These are phyloP conservation scores for Erinaceus europaeus DNA, from an alignment of 2,113 vertebrate species.

Conservation along the genomic window DNA sequence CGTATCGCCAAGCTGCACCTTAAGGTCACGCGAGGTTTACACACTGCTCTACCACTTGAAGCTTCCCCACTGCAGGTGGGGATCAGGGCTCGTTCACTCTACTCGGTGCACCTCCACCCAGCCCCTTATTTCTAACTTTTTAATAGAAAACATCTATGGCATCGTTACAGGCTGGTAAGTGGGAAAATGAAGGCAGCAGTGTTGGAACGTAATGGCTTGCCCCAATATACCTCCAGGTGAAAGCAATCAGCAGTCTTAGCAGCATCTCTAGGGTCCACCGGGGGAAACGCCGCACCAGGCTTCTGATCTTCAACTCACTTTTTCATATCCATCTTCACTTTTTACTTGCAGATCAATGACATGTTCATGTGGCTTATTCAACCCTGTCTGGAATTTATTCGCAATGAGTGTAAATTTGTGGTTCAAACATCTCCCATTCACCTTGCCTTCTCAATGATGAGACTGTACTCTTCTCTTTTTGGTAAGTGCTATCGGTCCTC, in stretches of 20 bases:
- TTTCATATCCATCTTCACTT: constrained; percentile 18
- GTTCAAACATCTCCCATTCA: constrained; percentile 90
- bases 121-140: too few relatives aligned
- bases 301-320: neutral
- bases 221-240: neutral
- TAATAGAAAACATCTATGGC: too few relatives aligned
- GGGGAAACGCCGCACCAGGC: too few relatives aligned
- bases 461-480: constrained; percentile 88
- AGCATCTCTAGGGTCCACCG: neutral
- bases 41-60: too few relatives aligned
- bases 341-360: constrained; percentile 84
- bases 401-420: constrained; percentile 84
- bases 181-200: neutral
- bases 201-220: neutral
- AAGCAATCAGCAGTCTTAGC: neutral
- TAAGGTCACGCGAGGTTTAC: too few relatives aligned
- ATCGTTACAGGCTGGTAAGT: too few relatives aligned
- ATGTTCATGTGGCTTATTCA: constrained; percentile 93
- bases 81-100: too few relatives aligned
- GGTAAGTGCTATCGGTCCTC: constrained; percentile 79
- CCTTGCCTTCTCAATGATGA: constrained; percentile 88
- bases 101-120: too few relatives aligned
- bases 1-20: too few relatives aligned
- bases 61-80: too few relatives aligned
- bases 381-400: constrained; percentile 90